These are phyloP conservation scores for Montipora sp. DNA, from an alignment of 64 coral and sea anemone species.

Conservation along the genomic window DNA sequence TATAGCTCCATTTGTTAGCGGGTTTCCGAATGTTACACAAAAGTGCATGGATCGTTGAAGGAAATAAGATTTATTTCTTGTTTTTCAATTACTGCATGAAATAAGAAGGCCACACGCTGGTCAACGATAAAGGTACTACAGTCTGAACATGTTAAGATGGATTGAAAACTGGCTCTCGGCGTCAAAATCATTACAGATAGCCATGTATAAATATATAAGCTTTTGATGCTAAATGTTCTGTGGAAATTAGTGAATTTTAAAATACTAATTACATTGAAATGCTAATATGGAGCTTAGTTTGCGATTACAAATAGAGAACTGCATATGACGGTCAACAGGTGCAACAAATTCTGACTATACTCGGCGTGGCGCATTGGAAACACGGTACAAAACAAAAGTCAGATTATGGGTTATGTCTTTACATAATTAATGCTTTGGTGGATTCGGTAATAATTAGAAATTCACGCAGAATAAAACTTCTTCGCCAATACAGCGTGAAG, in stretches of 20 bases:
- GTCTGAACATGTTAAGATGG: background rate
- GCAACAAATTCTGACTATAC: background rate
- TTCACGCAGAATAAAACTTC: background rate
- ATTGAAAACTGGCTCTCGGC: background rate
- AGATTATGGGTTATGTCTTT: conserved; percentile 7
- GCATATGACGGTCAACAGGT: background rate
- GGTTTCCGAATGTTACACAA: background rate
- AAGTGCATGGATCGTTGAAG: background rate
- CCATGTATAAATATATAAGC: too few species aligned
- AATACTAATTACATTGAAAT: background rate
- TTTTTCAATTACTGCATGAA: background rate
- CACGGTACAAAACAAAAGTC: background rate
- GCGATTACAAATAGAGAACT: background rate
- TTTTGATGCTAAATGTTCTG: background rate
- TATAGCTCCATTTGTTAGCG: background rate
- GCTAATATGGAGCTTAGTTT: background rate
- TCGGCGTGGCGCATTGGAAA: background rate
- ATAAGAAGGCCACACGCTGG: background rate
- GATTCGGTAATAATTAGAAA: conserved; percentile 9
- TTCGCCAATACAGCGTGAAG: background rate
- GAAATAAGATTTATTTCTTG: background rate
- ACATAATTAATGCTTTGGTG: conserved; percentile 36
- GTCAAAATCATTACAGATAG: background rate
- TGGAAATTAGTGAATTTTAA: background rate
- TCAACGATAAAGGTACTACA: background rate